Percentiles rank a stretch among this genome's conserved stretches.
phyloP scores from a whole-genome alignment of 2,797 vertebrate genomes.

The Catharus ustulatus region DNA sequence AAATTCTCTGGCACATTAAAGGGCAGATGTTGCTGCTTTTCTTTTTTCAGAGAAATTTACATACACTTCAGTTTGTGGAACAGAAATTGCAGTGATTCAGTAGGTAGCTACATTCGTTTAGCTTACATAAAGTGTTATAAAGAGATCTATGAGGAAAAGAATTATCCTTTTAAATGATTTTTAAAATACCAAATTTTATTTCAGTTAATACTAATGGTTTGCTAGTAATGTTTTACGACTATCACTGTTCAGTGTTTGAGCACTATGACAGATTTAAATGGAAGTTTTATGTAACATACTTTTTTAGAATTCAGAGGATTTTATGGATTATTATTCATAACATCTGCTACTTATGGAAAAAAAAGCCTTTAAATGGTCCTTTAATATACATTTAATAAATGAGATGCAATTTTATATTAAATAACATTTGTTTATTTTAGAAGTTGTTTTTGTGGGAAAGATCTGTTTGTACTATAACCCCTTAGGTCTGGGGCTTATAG shows the following conservation, averaged over 20 bases:
- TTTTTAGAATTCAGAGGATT: slow-evolving; percentile 73
- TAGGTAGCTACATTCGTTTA: not conserved
- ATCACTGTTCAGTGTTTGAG: slow-evolving; percentile 53
- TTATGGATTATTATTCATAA: slow-evolving; percentile 77
- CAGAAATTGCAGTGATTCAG: not conserved
- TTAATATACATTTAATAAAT: slow-evolving; percentile 74
- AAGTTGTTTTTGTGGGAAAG: not conserved
- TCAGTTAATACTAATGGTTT: slow-evolving; percentile 60
- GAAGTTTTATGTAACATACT: slow-evolving; percentile 70
- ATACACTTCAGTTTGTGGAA: slow-evolving; percentile 35
- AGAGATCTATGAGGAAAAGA: not conserved
- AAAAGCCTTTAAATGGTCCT: slow-evolving; percentile 62
- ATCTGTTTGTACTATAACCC: not conserved
- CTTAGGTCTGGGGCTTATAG: slow-evolving; percentile 40
- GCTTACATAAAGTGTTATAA: not conserved
- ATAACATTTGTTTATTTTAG: slow-evolving; percentile 53
- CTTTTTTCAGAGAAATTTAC: slow-evolving; percentile 57
- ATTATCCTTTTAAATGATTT: not conserved
- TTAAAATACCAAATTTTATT: slow-evolving; percentile 46
- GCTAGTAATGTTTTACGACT: slow-evolving; percentile 61
- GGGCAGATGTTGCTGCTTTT: slow-evolving; percentile 48
- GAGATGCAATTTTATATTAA: slow-evolving; percentile 68
- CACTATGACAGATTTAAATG: slow-evolving; percentile 71
- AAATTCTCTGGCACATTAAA: slow-evolving; percentile 58
- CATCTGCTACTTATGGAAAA: slow-evolving; percentile 73